A percentile compares a stretch with the other conserved stretches of the same genome.
Evolutionary conservation across 2,888 invertebrate species (phyloP).

Genomic region (Koerneria pararmatus): DNA sequence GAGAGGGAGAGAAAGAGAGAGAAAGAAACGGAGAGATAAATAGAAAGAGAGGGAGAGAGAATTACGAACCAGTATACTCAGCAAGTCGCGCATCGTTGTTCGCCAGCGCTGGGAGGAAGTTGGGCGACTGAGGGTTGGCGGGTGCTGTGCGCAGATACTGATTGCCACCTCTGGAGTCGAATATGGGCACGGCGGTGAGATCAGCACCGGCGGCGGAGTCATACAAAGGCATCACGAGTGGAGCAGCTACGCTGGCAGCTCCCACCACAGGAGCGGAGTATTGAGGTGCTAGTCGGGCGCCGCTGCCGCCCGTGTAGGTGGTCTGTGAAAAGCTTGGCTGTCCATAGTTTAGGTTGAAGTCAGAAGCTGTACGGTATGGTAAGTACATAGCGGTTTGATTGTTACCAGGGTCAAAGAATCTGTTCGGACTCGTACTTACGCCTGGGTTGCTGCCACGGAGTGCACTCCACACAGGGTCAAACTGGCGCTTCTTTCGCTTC

Average conservation of each 20-base stretch:
- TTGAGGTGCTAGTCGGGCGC: neutral
- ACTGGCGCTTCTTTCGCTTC: no score
- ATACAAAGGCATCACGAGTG: no score
- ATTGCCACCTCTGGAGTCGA: conserved; percentile 23
- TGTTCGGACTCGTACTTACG: no score
- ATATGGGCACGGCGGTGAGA: conserved; percentile 4
- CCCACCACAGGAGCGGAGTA: neutral
- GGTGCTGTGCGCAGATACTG: conserved; percentile 22
- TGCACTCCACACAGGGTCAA: no score
- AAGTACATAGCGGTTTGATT: conserved; percentile 24
- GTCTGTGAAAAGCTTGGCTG: conserved; percentile 20
- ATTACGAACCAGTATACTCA: conserved; percentile 12
- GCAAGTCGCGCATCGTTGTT: conserved; percentile 16
- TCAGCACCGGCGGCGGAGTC: conserved; percentile 10
- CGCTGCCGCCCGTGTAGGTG: neutral
- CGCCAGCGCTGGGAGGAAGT: conserved; percentile 18
- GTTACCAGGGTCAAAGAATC: conserved; percentile 23
- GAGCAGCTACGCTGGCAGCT: no score
- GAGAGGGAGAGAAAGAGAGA: no score
- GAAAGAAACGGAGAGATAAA: no score
- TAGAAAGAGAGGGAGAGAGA: neutral
- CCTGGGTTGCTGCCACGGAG: no score
- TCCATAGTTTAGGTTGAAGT: conserved; percentile 19
- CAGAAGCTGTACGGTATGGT: conserved; percentile 20
- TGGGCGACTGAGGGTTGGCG: conserved; percentile 19